Conservation (phyloP, 2,113 vertebrate species). For the Vulpes ferrilata region DNA sequence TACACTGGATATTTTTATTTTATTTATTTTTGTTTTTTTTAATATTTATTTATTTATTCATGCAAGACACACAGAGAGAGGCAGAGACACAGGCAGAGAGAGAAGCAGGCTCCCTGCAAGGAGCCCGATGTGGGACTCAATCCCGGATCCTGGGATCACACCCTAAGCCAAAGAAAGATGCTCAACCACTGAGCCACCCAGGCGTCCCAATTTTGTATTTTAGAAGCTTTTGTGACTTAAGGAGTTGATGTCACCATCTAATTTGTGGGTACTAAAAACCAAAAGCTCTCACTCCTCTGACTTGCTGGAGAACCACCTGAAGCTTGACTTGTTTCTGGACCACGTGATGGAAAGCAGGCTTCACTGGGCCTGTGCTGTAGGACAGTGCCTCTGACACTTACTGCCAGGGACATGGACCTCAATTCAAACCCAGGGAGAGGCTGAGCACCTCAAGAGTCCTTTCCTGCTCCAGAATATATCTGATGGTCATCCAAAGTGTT, state of each 20-base stretch:
- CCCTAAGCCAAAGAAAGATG: no score
- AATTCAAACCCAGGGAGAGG: not conserved
- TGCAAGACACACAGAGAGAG: no score
- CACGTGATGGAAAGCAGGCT: rapidly evolving
- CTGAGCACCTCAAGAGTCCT: not conserved
- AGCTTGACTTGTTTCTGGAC: not conserved
- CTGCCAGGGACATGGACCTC: not conserved
- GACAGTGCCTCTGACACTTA: no score
- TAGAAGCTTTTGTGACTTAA: not conserved
- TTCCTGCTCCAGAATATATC: not conserved
- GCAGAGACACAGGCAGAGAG: no score
- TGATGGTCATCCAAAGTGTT: not conserved
- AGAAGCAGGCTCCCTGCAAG: no score
- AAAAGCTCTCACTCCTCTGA: not conserved
- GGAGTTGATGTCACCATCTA: not conserved
- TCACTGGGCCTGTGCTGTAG: not conserved
- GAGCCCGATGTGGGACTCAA: no score
- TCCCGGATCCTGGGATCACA: no score
- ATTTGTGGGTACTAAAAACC: not conserved
- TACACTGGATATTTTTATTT: not conserved
- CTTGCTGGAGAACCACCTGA: not conserved
- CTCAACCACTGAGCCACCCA: no score
- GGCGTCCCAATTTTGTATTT: not conserved
- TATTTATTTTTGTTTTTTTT: not conserved
- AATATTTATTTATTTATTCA: no score